A percentile compares a stretch with the other conserved stretches of the same genome.
These are phyloP conservation scores for Haemorhous mexicanus DNA, from an alignment of 2,113 vertebrate genomes.

Conservation along the genomic window DNA sequence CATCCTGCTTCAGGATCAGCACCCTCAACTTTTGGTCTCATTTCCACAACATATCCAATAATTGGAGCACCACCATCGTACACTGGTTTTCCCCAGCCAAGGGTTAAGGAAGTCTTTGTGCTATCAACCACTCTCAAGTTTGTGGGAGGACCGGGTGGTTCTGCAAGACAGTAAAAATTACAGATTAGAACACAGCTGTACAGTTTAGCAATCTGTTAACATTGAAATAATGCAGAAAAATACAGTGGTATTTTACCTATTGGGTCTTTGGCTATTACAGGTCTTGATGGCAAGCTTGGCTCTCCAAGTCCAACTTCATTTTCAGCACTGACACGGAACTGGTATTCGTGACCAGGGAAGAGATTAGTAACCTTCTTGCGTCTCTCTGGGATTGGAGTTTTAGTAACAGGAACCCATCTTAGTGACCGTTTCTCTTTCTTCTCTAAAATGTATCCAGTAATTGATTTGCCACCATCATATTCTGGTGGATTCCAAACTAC, in stretches of 20 bases:
- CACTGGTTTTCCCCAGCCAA: constrained; percentile 90
- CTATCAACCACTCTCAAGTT: constrained; percentile 92
- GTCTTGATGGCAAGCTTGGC: constrained; percentile 90
- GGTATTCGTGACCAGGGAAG: constrained; percentile 92
- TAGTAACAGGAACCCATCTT: constrained; percentile 92
- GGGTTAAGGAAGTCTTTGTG: constrained; percentile 85
- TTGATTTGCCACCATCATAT: constrained; percentile 91
- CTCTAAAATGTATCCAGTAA: constrained; percentile 94
- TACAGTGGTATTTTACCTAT: constrained; percentile 78
- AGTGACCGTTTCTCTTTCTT: constrained; percentile 89
- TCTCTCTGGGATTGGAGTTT: constrained; percentile 82
- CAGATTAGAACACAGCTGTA: background rate
- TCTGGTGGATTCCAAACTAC: constrained; percentile 93
- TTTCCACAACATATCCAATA: constrained; percentile 95
- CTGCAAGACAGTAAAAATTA: constrained; percentile 70
- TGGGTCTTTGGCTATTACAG: constrained; percentile 89
- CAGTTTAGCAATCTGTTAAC: background rate
- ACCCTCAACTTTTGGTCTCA: constrained; percentile 79
- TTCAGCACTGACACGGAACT: constrained; percentile 96
- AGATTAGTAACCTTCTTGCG: constrained; percentile 89
- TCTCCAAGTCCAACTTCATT: constrained; percentile 93
- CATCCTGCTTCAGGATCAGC: constrained; percentile 89
- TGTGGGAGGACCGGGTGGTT: constrained; percentile 91
- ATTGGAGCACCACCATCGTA: constrained; percentile 93
- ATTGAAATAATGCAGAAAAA: background rate